Percentiles rank a stretch among this genome's conserved stretches.
Conservation (phyloP, 1,140 invertebrate species). For the Sinella curviseta region DNA sequence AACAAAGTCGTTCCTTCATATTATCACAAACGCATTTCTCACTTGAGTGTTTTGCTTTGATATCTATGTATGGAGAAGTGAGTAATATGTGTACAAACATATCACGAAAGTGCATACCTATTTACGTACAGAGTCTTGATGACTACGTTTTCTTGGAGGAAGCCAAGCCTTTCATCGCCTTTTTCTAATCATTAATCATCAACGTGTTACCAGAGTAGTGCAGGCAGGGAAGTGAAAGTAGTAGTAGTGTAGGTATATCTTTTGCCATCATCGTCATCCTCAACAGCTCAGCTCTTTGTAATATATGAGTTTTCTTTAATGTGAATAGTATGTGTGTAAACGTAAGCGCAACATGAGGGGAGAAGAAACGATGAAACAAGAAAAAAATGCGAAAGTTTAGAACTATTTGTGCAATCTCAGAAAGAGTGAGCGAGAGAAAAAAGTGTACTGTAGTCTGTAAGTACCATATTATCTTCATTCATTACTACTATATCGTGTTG, state of each 20-base stretch:
- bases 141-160: not conserved
- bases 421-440: too few relatives aligned
- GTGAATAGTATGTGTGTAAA: too few relatives aligned
- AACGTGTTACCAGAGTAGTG: not conserved
- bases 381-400: not conserved
- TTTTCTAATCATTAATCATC: constrained; percentile 28
- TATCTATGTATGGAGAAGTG: too few relatives aligned
- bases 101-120: not conserved
- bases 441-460: too few relatives aligned
- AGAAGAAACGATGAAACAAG: too few relatives aligned
- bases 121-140: not conserved
- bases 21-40: too few relatives aligned
- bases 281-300: not conserved
- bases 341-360: too few relatives aligned
- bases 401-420: not conserved
- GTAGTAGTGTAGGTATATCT: not conserved
- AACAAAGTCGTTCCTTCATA: too few relatives aligned
- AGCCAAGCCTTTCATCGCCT: constrained; percentile 10
- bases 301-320: too few relatives aligned
- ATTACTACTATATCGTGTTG: not conserved
- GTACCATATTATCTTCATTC: not conserved
- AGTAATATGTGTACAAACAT: too few relatives aligned
- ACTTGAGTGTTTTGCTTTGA: too few relatives aligned
- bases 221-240: not conserved
- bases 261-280: not conserved